phyloP scores from a whole-genome alignment of 2,797 vertebrate genomes.

The Sylvilagus floridanus region DNA sequence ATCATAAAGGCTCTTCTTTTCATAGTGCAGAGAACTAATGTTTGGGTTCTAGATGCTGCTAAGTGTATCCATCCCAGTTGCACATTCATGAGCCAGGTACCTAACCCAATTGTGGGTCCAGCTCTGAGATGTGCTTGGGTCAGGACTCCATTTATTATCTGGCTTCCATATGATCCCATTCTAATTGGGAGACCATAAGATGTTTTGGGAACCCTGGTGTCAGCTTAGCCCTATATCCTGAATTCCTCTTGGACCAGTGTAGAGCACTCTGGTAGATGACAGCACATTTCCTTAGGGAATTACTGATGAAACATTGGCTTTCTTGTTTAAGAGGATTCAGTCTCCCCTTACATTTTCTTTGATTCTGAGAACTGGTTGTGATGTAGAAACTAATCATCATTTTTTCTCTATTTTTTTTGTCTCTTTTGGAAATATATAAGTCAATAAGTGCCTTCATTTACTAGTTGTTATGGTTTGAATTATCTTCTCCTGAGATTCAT shows the following conservation, averaged over 20 bases:
- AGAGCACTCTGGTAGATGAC: neutral
- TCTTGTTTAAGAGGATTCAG: neutral
- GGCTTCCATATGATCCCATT: neutral
- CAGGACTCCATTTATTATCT: slow-evolving; percentile 30
- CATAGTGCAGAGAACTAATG: neutral
- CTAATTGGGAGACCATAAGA: neutral
- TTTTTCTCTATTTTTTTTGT: neutral
- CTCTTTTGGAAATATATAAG: neutral
- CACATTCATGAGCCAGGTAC: neutral
- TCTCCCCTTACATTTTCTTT: neutral
- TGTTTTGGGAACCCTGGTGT: neutral
- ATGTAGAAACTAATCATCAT: neutral
- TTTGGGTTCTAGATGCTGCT: neutral
- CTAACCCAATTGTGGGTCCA: neutral
- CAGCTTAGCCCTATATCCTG: neutral
- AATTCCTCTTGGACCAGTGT: neutral
- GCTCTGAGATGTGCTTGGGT: neutral
- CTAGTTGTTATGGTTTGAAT: slow-evolving; percentile 10
- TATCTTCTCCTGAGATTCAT: neutral
- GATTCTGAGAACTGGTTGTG: neutral
- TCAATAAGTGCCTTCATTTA: neutral
- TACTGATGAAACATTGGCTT: neutral
- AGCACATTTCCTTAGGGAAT: neutral
- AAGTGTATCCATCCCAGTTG: neutral
- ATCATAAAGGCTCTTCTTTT: neutral